These are phyloP conservation scores for Trachemys scripta DNA, from an alignment of 2,113 vertebrate species.

Conservation along the genomic window DNA sequence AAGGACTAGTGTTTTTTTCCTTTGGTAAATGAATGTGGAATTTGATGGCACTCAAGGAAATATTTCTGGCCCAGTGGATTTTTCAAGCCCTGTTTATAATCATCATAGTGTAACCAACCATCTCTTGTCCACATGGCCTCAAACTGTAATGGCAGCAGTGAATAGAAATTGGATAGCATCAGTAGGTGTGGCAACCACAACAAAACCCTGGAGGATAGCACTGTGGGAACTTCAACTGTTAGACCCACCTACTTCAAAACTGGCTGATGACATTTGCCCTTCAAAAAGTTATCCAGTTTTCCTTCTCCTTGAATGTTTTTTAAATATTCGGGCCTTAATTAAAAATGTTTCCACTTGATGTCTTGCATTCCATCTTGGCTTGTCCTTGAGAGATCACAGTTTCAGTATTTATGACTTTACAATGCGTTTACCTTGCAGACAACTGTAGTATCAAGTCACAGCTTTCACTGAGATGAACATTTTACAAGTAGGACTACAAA, in stretches of 20 bases:
- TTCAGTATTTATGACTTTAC: slow-evolving; percentile 58
- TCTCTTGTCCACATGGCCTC: not conserved
- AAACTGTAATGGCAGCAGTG: not conserved
- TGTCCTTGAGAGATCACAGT: not conserved
- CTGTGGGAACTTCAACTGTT: not conserved
- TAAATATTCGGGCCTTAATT: slow-evolving; percentile 48
- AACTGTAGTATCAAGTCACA: slow-evolving; percentile 25
- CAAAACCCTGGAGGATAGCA: not conserved
- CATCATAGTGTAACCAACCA: not conserved
- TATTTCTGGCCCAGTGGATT: not conserved
- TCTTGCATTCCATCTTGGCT: slow-evolving; percentile 32
- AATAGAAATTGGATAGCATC: not conserved
- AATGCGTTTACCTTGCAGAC: slow-evolving; percentile 14
- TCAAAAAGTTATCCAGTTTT: slow-evolving; percentile 8
- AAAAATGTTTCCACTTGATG: slow-evolving; percentile 58
- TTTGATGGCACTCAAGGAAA: not conserved
- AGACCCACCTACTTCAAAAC: not conserved
- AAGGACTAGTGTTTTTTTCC: not conserved
- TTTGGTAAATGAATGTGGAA: not conserved
- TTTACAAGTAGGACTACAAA: not conserved
- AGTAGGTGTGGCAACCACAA: not conserved
- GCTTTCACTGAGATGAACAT: slow-evolving; percentile 3
- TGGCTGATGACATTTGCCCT: not conserved
- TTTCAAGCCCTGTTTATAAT: not conserved
- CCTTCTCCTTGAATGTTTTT: not conserved